Conservation (phyloP, 2,888 invertebrate species). For the Abrostola tripartita region DNA sequence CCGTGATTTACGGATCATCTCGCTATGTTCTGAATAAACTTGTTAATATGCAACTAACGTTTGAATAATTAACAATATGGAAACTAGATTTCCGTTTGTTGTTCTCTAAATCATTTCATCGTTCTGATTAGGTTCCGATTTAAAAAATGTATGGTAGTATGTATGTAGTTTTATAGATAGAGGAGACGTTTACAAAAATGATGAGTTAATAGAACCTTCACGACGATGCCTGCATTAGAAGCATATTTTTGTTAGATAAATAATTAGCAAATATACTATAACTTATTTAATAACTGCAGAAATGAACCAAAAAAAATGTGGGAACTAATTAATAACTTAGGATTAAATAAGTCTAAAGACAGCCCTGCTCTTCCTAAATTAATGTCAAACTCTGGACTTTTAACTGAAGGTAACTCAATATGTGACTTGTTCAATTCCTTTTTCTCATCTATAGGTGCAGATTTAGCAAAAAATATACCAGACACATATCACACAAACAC, state of each 20-base stretch:
- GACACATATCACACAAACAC: conserved; percentile 1
- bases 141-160: not conserved
- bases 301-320: conserved; percentile 11
- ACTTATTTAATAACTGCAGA: too few relatives aligned
- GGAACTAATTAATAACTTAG: conserved; percentile 18
- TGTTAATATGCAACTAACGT: conserved; percentile 56
- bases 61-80: conserved; percentile 50
- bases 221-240: too few relatives aligned
- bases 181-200: too few relatives aligned
- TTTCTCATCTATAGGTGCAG: conserved; percentile 30
- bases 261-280: too few relatives aligned
- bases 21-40: conserved; percentile 53
- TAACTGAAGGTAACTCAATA: conserved; percentile 35
- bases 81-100: conserved; percentile 46
- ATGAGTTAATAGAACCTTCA: too few relatives aligned
- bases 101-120: conserved; percentile 19
- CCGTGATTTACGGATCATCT: conserved; percentile 59
- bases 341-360: conserved; percentile 33
- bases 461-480: conserved; percentile 27
- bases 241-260: too few relatives aligned
- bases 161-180: too few relatives aligned
- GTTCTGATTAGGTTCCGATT: conserved; percentile 25
- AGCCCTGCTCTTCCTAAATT: conserved; percentile 26
- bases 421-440: conserved; percentile 47
- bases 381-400: not conserved